phyloP scores from a whole-genome alignment of 2,888 invertebrate genomes.

The Thereva nobilitata region DNA sequence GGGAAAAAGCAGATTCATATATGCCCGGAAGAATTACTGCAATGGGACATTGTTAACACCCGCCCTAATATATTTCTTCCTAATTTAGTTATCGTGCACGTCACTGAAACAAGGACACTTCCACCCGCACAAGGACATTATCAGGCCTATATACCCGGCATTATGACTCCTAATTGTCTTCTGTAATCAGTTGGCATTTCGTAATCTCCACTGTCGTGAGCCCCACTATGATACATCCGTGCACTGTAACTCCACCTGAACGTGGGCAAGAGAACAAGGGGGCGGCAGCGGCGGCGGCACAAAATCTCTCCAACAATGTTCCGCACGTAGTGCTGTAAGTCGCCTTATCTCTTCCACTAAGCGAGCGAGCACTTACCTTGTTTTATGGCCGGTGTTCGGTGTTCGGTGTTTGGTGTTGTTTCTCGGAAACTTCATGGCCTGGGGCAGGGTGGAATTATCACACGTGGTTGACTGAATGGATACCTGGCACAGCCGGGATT shows the following conservation, averaged over 20 bases:
- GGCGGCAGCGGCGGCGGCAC: neutral
- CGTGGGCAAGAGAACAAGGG: neutral
- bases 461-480: slow-evolving; percentile 27
- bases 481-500: neutral
- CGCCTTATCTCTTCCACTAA: slow-evolving; percentile 34
- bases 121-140: neutral
- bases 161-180: slow-evolving; percentile 28
- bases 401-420: neutral
- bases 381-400: slow-evolving; percentile 25
- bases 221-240: slow-evolving; percentile 5
- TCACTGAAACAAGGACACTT: no score
- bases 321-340: slow-evolving; percentile 34
- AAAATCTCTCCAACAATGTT: slow-evolving; percentile 28
- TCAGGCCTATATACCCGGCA: neutral
- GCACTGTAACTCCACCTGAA: slow-evolving; percentile 31
- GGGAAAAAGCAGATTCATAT: no score
- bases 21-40: no score
- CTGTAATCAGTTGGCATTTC: slow-evolving; percentile 29
- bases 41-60: no score
- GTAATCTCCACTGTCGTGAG: slow-evolving; percentile 19
- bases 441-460: slow-evolving; percentile 28
- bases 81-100: no score
- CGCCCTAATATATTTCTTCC: no score
- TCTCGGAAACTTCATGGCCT: neutral
- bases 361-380: slow-evolving; percentile 23